phyloP scores from a whole-genome alignment of 1,140 invertebrate species.

The Scaptomyza pallida region DNA sequence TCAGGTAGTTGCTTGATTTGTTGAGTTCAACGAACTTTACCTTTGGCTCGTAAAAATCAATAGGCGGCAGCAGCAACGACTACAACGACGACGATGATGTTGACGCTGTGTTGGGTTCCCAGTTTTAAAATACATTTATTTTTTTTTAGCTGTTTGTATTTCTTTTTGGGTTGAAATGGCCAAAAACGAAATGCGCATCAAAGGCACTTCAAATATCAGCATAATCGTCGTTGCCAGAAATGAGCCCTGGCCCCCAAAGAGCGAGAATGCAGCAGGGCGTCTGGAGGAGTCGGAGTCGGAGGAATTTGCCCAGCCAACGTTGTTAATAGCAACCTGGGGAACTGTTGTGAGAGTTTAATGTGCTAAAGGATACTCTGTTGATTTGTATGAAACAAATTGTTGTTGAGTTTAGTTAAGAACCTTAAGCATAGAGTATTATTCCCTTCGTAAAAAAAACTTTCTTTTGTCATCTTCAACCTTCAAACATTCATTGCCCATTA shows the following conservation, averaged over 20 bases:
- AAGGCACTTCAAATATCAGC: slow-evolving; percentile 79
- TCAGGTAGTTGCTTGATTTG: slow-evolving; percentile 27
- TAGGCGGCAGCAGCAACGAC: slow-evolving; percentile 50
- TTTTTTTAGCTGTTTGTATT: slow-evolving; percentile 1
- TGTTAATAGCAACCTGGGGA: slow-evolving; percentile 3
- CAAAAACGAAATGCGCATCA: slow-evolving; percentile 71
- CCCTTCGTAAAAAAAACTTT: not conserved
- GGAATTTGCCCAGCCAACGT: slow-evolving; percentile 15
- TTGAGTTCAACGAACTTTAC: slow-evolving; percentile 69
- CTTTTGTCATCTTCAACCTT: not conserved
- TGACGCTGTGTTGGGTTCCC: slow-evolving; percentile 24
- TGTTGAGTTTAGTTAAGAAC: too few species aligned
- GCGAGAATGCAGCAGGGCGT: not conserved
- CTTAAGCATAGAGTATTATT: too few species aligned
- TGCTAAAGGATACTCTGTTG: not conserved
- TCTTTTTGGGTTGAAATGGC: slow-evolving; percentile 14
- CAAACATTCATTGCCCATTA: not conserved
- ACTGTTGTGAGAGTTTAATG: not conserved
- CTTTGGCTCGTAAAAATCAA: slow-evolving; percentile 76
- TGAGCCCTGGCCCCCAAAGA: slow-evolving; percentile 24
- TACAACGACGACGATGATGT: too few species aligned
- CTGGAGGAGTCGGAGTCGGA: not conserved
- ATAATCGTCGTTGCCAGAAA: slow-evolving; percentile 58
- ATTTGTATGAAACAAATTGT: too few species aligned
- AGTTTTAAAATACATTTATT: slow-evolving; percentile 71